These are phyloP conservation scores for Gila robusta DNA, from an alignment of 2,797 vertebrate genomes.

Conservation along the genomic window DNA sequence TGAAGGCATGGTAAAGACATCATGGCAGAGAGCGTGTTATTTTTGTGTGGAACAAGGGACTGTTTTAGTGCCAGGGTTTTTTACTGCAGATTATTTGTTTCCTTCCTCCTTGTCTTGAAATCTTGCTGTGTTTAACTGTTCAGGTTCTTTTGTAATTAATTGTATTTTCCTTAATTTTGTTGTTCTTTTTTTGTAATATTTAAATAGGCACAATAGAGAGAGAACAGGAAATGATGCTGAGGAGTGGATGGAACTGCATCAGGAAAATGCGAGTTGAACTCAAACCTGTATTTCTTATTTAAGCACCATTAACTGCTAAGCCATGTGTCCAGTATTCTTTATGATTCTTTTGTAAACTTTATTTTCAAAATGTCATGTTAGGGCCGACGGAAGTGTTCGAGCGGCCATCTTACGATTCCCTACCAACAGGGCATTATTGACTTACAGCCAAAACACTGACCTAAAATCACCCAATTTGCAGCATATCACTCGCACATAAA, in stretches of 20 bases:
- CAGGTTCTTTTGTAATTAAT: slow-evolving; percentile 4
- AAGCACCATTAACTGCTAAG: slow-evolving; percentile 1
- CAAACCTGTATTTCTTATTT: neutral
- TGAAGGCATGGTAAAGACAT: slow-evolving; percentile 53
- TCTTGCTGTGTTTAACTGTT: neutral
- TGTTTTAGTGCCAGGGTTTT: slow-evolving; percentile 28
- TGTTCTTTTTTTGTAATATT: neutral
- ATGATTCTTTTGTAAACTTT: neutral
- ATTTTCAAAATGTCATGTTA: neutral
- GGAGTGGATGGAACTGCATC: neutral
- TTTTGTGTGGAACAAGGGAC: slow-evolving; percentile 38
- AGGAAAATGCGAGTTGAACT: neutral
- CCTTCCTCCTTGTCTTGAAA: neutral
- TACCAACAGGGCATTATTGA: no score
- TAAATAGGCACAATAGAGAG: neutral
- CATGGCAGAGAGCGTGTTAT: slow-evolving; percentile 20
- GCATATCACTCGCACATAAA: no score
- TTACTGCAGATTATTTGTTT: slow-evolving; percentile 21
- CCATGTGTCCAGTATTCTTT: neutral
- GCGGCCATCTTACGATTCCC: no score
- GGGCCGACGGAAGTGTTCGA: neutral
- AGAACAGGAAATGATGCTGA: neutral
- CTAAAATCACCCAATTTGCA: no score
- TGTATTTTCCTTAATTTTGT: neutral
- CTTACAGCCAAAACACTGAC: no score